Percentiles rank a stretch among this genome's conserved stretches.
Evolutionary conservation across 2,113 vertebrate genomes (phyloP).

Genomic region (Pteropus alecto): DNA sequence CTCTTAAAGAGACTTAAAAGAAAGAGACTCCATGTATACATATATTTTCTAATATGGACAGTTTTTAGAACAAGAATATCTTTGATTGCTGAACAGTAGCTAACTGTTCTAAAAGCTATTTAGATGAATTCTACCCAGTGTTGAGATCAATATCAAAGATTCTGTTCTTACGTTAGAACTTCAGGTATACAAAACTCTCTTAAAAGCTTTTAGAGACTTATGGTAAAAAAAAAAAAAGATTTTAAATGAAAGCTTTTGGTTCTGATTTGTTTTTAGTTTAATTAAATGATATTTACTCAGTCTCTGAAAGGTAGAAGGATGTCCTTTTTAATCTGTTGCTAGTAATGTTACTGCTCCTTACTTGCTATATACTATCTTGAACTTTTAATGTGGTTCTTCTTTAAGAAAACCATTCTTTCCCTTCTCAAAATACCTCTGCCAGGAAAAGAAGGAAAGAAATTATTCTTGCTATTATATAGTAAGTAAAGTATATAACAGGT

Average conservation of each 20-base stretch:
- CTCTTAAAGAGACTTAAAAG: background rate
- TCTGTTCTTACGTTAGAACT: background rate
- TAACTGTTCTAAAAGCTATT: background rate
- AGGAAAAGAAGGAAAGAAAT: background rate
- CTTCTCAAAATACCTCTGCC: background rate
- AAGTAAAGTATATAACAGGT: background rate
- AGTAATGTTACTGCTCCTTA: background rate
- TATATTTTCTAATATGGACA: background rate
- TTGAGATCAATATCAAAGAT: background rate
- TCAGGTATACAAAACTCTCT: background rate
- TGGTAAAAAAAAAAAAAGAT: background rate
- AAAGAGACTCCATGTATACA: background rate
- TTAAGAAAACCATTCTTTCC: background rate
- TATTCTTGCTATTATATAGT: background rate
- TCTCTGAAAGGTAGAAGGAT: background rate
- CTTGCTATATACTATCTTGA: background rate
- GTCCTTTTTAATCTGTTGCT: background rate
- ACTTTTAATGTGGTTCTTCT: background rate
- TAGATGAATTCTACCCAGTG: background rate
- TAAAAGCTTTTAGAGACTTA: background rate
- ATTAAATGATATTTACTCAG: background rate
- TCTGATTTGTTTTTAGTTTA: background rate
- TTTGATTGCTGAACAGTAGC: background rate
- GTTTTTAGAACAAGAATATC: background rate
- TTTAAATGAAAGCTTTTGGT: background rate